These are phyloP conservation scores for Aeoliscus strigatus DNA, from an alignment of 2,797 vertebrate genomes.

Conservation along the genomic window DNA sequence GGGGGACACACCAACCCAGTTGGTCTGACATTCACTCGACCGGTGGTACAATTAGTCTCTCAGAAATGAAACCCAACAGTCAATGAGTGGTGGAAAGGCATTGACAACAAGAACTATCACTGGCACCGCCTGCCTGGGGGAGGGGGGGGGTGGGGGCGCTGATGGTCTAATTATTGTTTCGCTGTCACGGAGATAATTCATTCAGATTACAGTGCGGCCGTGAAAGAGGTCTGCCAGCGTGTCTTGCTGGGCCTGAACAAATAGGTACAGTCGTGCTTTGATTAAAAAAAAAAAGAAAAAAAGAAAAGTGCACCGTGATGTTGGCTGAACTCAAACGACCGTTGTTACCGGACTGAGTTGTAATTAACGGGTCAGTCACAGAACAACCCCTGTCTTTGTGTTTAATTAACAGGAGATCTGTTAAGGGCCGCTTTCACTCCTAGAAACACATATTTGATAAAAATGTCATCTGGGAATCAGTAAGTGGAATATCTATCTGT, in stretches of 20 bases:
- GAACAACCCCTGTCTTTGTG: constrained; percentile 34
- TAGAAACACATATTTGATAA: constrained; percentile 29
- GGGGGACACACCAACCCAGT: too few relatives aligned
- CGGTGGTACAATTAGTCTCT: too few relatives aligned
- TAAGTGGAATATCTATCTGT: constrained; percentile 41
- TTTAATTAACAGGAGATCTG: constrained; percentile 62
- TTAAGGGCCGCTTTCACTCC: constrained; percentile 17
- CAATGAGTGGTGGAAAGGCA: constrained; percentile 20
- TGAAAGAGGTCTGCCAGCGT: constrained; percentile 39
- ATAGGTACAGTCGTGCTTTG: constrained; percentile 32
- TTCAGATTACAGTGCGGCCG: constrained; percentile 55
- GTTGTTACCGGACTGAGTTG: constrained; percentile 37
- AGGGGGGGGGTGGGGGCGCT: too few relatives aligned
- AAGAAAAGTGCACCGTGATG: constrained; percentile 15
- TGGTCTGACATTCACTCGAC: too few relatives aligned
- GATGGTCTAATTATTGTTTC: constrained; percentile 65
- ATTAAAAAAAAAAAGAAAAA: constrained; percentile 25
- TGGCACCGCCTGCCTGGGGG: constrained; percentile 33
- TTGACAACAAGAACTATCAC: constrained; percentile 21
- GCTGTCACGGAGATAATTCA: constrained; percentile 61
- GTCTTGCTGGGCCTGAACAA: constrained; percentile 25
- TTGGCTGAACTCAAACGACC: constrained; percentile 22
- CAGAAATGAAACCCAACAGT: constrained; percentile 30
- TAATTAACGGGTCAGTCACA: constrained; percentile 65
- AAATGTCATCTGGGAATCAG: constrained; percentile 40